A percentile compares a stretch with the other conserved stretches of the same genome.
phyloP scores from a whole-genome alignment of 1,140 invertebrate species.

The Drosophila kanapiae region DNA sequence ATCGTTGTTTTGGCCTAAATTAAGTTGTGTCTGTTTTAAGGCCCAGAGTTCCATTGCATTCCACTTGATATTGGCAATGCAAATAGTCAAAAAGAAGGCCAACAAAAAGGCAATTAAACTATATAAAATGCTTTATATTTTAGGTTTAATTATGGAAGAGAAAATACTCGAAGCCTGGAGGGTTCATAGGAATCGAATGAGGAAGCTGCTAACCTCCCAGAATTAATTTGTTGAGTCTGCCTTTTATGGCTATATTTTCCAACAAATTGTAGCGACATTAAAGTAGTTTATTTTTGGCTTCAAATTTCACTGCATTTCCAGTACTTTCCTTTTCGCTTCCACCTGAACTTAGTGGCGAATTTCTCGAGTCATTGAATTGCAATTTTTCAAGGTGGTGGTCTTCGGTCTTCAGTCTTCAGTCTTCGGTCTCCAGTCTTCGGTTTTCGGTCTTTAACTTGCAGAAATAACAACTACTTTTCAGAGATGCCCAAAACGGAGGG shows the following conservation, averaged over 20 bases:
- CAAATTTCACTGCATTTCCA: constrained; percentile 6
- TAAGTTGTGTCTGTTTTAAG: constrained; percentile 4
- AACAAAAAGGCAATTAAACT: background rate
- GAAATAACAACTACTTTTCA: constrained; percentile 16
- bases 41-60: constrained; percentile 1
- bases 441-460: background rate
- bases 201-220: too few species aligned
- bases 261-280: background rate
- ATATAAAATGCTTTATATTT: background rate
- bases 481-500: constrained; percentile 10
- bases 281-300: background rate
- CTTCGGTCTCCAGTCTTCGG: too few species aligned
- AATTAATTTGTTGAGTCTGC: too few species aligned
- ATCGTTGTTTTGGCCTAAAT: constrained; percentile 6
- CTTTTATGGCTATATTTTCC: background rate
- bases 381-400: constrained; percentile 48
- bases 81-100: background rate
- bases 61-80: constrained; percentile 2
- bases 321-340: constrained; percentile 27
- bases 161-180: background rate
- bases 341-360: constrained; percentile 4
- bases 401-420: too few species aligned
- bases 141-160: too few species aligned
- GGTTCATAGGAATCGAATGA: too few species aligned
- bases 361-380: constrained; percentile 41